Percentiles rank a stretch among this genome's conserved stretches.
Evolutionary conservation across 2,113 vertebrate genomes (phyloP).

Genomic region (Notarius quadriscutis): DNA sequence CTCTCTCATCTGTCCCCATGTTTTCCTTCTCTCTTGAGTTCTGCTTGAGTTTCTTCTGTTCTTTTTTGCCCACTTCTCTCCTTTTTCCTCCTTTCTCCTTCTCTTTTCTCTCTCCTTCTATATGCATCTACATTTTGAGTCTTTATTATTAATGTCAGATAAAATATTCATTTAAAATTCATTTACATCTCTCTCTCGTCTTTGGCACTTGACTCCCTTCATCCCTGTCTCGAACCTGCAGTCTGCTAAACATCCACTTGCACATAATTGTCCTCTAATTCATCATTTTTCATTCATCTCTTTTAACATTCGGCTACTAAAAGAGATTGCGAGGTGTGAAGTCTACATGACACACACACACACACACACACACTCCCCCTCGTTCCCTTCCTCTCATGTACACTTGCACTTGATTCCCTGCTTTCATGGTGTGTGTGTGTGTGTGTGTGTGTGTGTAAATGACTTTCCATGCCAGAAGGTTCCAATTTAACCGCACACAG

Average conservation of each 20-base stretch:
- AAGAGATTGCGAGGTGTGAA: conserved; percentile 16
- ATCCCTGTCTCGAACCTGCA: not conserved
- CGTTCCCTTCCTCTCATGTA: not conserved
- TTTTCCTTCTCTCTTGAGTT: not conserved
- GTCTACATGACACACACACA: not conserved
- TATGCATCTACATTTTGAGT: not conserved
- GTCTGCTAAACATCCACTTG: not conserved
- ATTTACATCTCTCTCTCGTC: not conserved
- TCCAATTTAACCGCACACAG: conserved; percentile 52
- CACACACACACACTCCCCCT: not conserved
- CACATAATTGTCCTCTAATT: not conserved
- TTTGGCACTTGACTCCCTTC: not conserved
- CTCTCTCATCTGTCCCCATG: not conserved
- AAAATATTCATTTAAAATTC: not conserved
- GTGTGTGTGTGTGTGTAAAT: conserved; percentile 29
- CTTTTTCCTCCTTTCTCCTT: not conserved
- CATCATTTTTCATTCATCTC: not conserved
- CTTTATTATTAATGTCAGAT: not conserved
- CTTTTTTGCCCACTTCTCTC: not conserved
- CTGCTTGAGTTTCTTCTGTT: not conserved
- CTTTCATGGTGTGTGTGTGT: not conserved
- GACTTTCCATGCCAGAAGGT: conserved; percentile 56
- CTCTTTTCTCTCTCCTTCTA: not conserved
- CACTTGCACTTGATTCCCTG: conserved; percentile 38
- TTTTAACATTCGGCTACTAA: not conserved